Evolutionary conservation across 2,113 vertebrate genomes (phyloP).

Genomic region (Carettochelys insculpta): DNA sequence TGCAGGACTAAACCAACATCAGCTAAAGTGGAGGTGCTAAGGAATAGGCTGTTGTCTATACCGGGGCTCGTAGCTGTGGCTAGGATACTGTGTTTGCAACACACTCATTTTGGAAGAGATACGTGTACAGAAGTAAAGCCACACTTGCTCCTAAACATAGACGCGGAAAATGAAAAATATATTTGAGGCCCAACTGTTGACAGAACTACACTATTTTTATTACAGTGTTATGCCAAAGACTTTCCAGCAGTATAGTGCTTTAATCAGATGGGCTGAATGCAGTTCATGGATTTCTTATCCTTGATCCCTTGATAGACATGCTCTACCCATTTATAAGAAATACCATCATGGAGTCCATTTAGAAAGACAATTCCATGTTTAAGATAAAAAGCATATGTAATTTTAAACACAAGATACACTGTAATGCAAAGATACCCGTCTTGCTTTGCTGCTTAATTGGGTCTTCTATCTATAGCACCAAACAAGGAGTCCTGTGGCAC

Average conservation of each 20-base stretch:
- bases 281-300: constrained; percentile 8
- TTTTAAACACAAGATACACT: constrained; percentile 45
- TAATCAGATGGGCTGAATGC: not conserved
- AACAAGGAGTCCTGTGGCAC: no score
- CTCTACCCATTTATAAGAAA: not conserved
- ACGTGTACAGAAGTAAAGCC: not conserved
- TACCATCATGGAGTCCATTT: not conserved
- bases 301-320: not conserved
- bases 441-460: constrained; percentile 66
- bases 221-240: not conserved
- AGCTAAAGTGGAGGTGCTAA: not conserved
- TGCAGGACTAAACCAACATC: not conserved
- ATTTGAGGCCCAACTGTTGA: not conserved
- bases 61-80: not conserved
- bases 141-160: not conserved
- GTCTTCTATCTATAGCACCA: constrained; percentile 51
- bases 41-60: not conserved
- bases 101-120: not conserved
- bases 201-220: not conserved
- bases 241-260: not conserved
- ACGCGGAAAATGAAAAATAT: accelerated
- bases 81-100: not conserved
- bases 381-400: constrained; percentile 28
- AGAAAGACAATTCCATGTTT: not conserved
- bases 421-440: constrained; percentile 71